Evolutionary conservation across 2,797 vertebrate species (phyloP).

Genomic region (Sciaenops ocellatus): DNA sequence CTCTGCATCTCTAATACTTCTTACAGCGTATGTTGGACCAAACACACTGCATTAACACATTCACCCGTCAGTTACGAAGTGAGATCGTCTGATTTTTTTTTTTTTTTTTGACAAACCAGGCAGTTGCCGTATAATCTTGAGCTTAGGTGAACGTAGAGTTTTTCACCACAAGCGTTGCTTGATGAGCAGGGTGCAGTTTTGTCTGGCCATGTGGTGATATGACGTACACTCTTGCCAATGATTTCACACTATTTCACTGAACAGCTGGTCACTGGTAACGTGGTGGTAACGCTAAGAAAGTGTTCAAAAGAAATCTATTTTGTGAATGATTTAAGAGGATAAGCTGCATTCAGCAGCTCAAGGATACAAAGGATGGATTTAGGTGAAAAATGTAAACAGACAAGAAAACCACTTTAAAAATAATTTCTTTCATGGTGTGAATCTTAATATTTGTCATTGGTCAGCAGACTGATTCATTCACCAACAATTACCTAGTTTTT

Average conservation of each 20-base stretch:
- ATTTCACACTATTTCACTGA: not conserved
- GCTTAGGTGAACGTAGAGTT: not conserved
- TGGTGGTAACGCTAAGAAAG: too few species aligned
- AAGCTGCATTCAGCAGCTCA: not conserved
- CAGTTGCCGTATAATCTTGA: not conserved
- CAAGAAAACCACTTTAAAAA: not conserved
- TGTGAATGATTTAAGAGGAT: not conserved
- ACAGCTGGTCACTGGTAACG: not conserved
- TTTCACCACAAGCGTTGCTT: not conserved
- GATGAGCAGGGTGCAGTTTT: not conserved
- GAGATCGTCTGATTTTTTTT: not conserved
- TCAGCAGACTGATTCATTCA: not conserved
- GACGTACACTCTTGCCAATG: not conserved
- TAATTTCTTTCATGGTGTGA: too few species aligned
- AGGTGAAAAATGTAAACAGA: not conserved
- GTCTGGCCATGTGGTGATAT: not conserved
- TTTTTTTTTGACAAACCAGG: not conserved
- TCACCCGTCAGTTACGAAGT: not conserved
- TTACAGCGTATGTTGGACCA: not conserved
- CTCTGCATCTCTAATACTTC: slow-evolving; percentile 3
- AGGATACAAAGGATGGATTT: not conserved
- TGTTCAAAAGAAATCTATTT: not conserved
- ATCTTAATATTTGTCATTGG: not conserved
- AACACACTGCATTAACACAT: slow-evolving; percentile 6
- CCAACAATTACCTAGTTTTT: not conserved